Percentiles rank a stretch among this genome's conserved stretches.
phyloP scores from a whole-genome alignment of 2,888 invertebrate species.

The Pantelozetes paolii region DNA sequence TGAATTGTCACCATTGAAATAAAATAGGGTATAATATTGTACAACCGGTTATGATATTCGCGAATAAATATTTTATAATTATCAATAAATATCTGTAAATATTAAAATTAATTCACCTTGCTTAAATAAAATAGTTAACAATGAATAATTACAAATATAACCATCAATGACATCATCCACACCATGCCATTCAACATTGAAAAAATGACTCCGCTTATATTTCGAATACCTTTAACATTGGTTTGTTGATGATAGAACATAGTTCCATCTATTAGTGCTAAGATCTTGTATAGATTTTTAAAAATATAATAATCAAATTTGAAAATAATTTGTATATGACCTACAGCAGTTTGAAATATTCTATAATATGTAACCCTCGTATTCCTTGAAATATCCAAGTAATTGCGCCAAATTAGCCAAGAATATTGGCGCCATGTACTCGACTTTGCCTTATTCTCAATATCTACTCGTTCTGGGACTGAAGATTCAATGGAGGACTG shows the following conservation, averaged over 20 bases:
- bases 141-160: too few relatives aligned
- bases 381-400: too few relatives aligned
- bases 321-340: too few relatives aligned
- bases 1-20: constrained; percentile 85
- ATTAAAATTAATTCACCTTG: not conserved
- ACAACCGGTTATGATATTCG: constrained; percentile 84
- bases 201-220: constrained; percentile 54
- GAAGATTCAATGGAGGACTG: too few relatives aligned
- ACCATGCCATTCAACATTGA: constrained; percentile 52
- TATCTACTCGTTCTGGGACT: too few relatives aligned
- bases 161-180: constrained; percentile 56
- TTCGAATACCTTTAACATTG: constrained; percentile 59
- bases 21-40: constrained; percentile 84
- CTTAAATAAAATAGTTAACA: constrained; percentile 38
- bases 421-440: constrained; percentile 81
- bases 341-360: too few relatives aligned
- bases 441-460: too few relatives aligned
- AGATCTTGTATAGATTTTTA: too few relatives aligned
- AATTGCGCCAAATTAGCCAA: constrained; percentile 84
- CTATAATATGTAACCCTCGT: too few relatives aligned
- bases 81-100: constrained; percentile 72
- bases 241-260: constrained; percentile 83
- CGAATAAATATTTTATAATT: constrained; percentile 83
- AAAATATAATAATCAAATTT: too few relatives aligned
- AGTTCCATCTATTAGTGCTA: too few relatives aligned